Base-by-base conservation (phyloP, 1,140 invertebrate genomes). In the Hyles vespertilio region DNA sequence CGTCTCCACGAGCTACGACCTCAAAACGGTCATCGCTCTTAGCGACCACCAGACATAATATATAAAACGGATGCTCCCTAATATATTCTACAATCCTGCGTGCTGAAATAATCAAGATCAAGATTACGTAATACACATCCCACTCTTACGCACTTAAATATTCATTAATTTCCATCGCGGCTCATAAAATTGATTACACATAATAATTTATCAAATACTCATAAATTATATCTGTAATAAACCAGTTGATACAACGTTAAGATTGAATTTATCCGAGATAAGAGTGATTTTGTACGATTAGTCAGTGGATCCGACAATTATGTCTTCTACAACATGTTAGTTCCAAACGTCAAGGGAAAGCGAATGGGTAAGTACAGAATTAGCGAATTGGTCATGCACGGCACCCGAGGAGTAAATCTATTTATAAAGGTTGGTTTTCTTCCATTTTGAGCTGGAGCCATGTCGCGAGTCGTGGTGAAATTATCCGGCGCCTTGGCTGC, bases 331-430 rank as follows among this genome's bases (percentile, higher is more conserved):
- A 5, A 40, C 36, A 40, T 40, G 49, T 34, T 58, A 50, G 36
- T 51, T 33, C 9, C 32, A 51, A 58, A 56, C 22, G 45, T 56
- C 59, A 70, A 59, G 65, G 50, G 58, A 59, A 60, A 63, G 63
- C 67, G 58, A 69, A 59, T 58, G 72, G 63, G 67, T 7, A 34
- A 48, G 54, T 75, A 68, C 73, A 79, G 81, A 83, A 78, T 84
- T 84, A 87, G 81, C 80, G 73, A 72, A 82, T 82, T 84, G 77
- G 74, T 82, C 81, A 84, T 79, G 69, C 70, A 65, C 54, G 62
- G 63, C 65, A 33, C 51, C 45, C 50, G 58, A 56, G 70, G 67
- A 61, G 64, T 65, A 52, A 52, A 56, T 65, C 77, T 85, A 85
- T 84, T 84, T 84, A 81, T 76, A 74, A 63, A 69, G 58, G 59